phyloP scores from a whole-genome alignment of 2,888 invertebrate genomes.

The Barypeithes pellucidus region DNA sequence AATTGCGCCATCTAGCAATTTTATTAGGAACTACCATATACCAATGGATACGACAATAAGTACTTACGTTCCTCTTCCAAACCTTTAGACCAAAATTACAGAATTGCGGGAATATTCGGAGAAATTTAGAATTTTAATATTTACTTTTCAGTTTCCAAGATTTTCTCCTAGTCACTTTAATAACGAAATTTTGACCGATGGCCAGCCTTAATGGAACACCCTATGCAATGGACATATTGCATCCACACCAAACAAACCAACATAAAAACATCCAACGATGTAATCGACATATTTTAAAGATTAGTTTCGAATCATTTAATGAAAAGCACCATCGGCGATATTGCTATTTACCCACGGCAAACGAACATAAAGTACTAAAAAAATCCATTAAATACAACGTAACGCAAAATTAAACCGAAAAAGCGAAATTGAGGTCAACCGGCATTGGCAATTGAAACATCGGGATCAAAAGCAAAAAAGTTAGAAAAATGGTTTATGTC shows the following conservation, averaged over 20 bases:
- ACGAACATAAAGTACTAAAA: slow-evolving; percentile 15
- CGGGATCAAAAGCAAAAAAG: slow-evolving; percentile 19
- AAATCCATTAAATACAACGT: slow-evolving; percentile 14
- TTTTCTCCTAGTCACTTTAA: no score
- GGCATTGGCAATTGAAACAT: slow-evolving; percentile 24
- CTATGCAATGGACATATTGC: no score
- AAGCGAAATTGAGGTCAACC: slow-evolving; percentile 17
- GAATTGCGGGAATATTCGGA: no score
- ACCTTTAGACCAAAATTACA: no score
- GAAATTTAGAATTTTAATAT: no score
- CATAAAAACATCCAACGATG: slow-evolving; percentile 25
- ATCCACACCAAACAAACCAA: neutral
- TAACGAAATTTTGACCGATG: no score
- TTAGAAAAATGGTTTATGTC: slow-evolving; percentile 22
- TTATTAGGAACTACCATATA: no score
- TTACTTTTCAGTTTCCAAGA: no score
- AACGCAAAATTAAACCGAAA: slow-evolving; percentile 28
- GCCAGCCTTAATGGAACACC: no score
- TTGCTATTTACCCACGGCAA: slow-evolving; percentile 3
- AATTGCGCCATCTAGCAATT: no score
- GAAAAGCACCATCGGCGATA: slow-evolving; percentile 1
- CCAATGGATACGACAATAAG: no score
- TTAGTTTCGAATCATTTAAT: slow-evolving; percentile 9
- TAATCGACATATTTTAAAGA: neutral
- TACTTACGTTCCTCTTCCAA: no score